Conservation (phyloP, 2,797 vertebrate genomes). For the Brachyalestes nurse region DNA sequence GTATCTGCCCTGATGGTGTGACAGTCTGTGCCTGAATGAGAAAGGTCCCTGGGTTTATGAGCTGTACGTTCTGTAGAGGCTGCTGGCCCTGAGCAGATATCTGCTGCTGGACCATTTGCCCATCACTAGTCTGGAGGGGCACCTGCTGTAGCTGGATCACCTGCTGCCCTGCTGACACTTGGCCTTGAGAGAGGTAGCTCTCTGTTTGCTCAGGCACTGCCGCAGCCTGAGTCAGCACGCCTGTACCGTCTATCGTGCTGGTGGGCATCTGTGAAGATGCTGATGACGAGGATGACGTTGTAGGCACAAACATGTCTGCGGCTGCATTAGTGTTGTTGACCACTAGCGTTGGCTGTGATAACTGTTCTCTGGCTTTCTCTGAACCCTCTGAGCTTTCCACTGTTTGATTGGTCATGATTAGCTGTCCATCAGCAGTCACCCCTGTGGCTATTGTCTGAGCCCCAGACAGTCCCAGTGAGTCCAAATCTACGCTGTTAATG, state of each 20-base stretch:
- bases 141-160: constrained; percentile 90
- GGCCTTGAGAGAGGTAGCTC: constrained; percentile 88
- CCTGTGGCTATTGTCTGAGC: constrained; percentile 98
- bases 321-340: constrained; percentile 87
- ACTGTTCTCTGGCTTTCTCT: constrained; percentile 88
- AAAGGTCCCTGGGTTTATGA: constrained; percentile 98
- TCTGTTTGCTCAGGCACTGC: constrained; percentile 83
- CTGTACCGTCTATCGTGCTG: constrained; percentile 86
- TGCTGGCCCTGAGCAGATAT: constrained; percentile 71
- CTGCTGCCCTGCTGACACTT: constrained; percentile 75
- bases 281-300: constrained; percentile 87
- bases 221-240: constrained; percentile 87
- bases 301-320: constrained; percentile 95
- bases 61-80: constrained; percentile 93
- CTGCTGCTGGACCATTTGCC: constrained; percentile 95
- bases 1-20: constrained; percentile 96
- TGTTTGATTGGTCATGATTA: constrained; percentile 90
- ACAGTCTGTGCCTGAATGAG: constrained; percentile 99
- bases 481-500: constrained; percentile 97
- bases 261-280: constrained; percentile 90
- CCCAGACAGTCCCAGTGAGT: constrained; percentile 94
- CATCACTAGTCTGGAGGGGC: constrained; percentile 75
- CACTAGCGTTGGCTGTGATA: constrained; percentile 84
- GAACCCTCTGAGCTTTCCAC: constrained; percentile 88
- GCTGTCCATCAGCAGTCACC: constrained; percentile 96